Percentiles rank a stretch among this genome's conserved stretches.
These are phyloP conservation scores for Heliangelus exortis DNA, from an alignment of 2,797 vertebrate species.

Conservation along the genomic window DNA sequence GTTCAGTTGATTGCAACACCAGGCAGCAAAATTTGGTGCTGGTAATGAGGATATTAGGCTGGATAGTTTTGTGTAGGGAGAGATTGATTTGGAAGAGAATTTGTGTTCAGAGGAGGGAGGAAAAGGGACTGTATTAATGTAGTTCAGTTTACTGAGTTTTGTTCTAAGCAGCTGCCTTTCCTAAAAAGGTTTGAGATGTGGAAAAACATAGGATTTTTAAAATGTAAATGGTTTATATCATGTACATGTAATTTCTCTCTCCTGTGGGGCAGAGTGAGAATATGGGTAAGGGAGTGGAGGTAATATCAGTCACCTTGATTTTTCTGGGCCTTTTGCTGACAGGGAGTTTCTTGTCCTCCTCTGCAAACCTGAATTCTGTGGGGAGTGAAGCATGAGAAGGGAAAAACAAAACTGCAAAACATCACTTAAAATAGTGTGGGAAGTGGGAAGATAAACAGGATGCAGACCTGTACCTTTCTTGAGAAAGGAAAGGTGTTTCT, in stretches of 20 bases:
- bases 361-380: neutral
- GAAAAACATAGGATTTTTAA: fast-evolving
- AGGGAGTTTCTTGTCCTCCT: neutral
- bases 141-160: neutral
- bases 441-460: neutral
- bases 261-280: neutral
- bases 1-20: neutral
- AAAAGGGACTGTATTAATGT: neutral
- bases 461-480: neutral
- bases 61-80: neutral
- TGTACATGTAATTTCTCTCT: neutral
- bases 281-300: neutral
- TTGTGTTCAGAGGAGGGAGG: neutral
- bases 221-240: neutral
- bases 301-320: neutral
- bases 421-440: neutral
- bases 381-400: neutral
- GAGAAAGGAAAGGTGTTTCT: neutral
- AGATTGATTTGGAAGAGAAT: neutral
- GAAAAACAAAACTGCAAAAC: neutral
- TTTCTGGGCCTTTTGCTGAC: neutral
- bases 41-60: neutral
- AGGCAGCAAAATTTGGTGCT: neutral
- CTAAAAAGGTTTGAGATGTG: neutral
- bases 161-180: neutral